These are phyloP conservation scores for Seriola aureovittata DNA, from an alignment of 2,113 vertebrate species.

Conservation along the genomic window DNA sequence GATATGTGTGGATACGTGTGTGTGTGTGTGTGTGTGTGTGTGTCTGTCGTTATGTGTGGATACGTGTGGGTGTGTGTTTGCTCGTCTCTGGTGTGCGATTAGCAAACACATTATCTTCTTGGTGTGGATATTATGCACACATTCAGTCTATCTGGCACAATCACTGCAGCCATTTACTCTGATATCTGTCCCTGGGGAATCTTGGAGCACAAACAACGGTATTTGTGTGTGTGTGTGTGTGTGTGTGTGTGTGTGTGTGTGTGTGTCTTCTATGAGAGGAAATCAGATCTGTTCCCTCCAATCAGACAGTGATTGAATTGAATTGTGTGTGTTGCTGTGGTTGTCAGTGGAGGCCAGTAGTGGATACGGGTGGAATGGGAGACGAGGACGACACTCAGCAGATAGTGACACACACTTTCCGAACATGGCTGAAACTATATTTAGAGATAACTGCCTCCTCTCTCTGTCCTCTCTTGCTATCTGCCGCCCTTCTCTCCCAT, in stretches of 20 bases:
- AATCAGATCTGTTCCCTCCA: slow-evolving; percentile 78
- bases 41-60: slow-evolving; percentile 30
- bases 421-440: slow-evolving; percentile 55
- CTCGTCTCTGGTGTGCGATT: slow-evolving; percentile 79
- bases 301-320: slow-evolving; percentile 78
- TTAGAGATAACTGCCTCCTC: slow-evolving; percentile 59
- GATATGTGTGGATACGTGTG: not conserved
- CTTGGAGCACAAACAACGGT: slow-evolving; percentile 68
- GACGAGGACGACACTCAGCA: slow-evolving; percentile 36
- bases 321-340: slow-evolving; percentile 65
- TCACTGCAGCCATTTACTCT: slow-evolving; percentile 74
- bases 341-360: slow-evolving; percentile 54
- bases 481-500: slow-evolving; percentile 30
- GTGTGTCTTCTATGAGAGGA: slow-evolving; percentile 59
- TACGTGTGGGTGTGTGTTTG: slow-evolving; percentile 58
- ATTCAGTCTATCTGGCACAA: slow-evolving; percentile 82
- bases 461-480: slow-evolving; percentile 29
- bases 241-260: slow-evolving; percentile 35
- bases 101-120: slow-evolving; percentile 82
- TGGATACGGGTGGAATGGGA: slow-evolving; percentile 24
- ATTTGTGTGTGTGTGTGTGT: slow-evolving; percentile 51
- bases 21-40: slow-evolving; percentile 46
- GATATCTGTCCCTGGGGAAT: slow-evolving; percentile 75
- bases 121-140: slow-evolving; percentile 79
- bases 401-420: slow-evolving; percentile 38